phyloP scores from a whole-genome alignment of 2,888 invertebrate genomes.

The Antheraea yamamai region DNA sequence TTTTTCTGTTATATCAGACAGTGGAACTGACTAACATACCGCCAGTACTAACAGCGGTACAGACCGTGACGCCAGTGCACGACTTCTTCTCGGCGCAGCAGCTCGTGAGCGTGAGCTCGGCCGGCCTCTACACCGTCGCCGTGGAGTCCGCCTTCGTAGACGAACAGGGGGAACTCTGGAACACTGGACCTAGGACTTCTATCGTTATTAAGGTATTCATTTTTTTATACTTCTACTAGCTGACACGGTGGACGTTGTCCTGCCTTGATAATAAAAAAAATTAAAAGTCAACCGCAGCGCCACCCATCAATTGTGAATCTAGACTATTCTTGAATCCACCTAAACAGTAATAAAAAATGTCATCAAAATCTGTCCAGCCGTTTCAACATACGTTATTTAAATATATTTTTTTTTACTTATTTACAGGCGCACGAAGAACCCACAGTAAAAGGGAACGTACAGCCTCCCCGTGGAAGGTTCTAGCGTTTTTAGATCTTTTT shows the following conservation, averaged over 20 bases:
- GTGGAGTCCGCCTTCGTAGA: slow-evolving; percentile 94
- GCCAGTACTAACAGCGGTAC: slow-evolving; percentile 83
- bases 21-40: slow-evolving; percentile 65
- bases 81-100: slow-evolving; percentile 98
- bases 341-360: no score
- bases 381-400: slow-evolving; percentile 80
- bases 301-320: no score
- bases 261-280: no score
- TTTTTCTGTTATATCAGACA: slow-evolving; percentile 45
- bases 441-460: slow-evolving; percentile 55
- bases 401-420: slow-evolving; percentile 54
- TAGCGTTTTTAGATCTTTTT: slow-evolving; percentile 32
- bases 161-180: slow-evolving; percentile 92
- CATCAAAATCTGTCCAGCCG: no score
- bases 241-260: no score
- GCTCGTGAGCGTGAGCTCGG: slow-evolving; percentile 85
- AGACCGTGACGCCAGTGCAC: slow-evolving; percentile 93
- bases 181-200: slow-evolving; percentile 91
- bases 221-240: no score
- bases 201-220: slow-evolving; percentile 86
- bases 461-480: slow-evolving; percentile 56
- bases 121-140: slow-evolving; percentile 83
- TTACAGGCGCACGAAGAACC: slow-evolving; percentile 68
- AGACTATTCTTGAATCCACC: no score
- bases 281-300: no score